Conservation (phyloP, 2,888 invertebrate species). For the Parapristionchus giblindavisi region DNA sequence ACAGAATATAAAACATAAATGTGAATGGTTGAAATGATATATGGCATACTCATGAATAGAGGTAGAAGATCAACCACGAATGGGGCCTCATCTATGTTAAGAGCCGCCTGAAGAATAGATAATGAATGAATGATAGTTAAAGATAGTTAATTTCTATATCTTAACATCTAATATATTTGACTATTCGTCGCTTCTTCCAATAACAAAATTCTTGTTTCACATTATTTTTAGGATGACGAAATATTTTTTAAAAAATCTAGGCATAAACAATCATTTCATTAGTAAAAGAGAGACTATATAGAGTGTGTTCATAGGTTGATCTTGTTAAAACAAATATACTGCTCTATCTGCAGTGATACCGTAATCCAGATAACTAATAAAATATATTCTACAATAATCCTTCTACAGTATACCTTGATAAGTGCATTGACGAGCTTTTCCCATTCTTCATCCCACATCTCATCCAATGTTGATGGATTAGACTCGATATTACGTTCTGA, state of each 20-base stretch:
- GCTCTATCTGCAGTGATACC: no score
- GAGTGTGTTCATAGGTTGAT: no score
- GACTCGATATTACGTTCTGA: constrained; percentile 24
- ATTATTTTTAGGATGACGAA: neutral
- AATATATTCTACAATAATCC: neutral
- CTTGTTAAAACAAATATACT: no score
- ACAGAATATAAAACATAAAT: no score
- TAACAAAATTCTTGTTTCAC: no score
- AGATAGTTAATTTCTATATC: neutral
- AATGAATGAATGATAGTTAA: neutral
- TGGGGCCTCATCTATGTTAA: constrained; percentile 25
- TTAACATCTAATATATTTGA: no score
- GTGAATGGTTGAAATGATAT: neutral
- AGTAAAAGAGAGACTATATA: no score
- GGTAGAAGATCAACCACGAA: constrained; percentile 38
- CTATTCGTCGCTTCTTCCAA: no score
- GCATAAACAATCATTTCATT: no score
- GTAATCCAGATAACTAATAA: no score
- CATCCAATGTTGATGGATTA: neutral
- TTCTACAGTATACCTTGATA: constrained; percentile 17
- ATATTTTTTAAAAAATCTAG: no score
- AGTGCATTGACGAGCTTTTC: constrained; percentile 23
- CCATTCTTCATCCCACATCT: constrained; percentile 39
- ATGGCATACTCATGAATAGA: constrained; percentile 33
- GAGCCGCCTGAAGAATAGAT: neutral